Base-by-base conservation (phyloP, 2,888 invertebrate species). In the Spicauda simplicius region DNA sequence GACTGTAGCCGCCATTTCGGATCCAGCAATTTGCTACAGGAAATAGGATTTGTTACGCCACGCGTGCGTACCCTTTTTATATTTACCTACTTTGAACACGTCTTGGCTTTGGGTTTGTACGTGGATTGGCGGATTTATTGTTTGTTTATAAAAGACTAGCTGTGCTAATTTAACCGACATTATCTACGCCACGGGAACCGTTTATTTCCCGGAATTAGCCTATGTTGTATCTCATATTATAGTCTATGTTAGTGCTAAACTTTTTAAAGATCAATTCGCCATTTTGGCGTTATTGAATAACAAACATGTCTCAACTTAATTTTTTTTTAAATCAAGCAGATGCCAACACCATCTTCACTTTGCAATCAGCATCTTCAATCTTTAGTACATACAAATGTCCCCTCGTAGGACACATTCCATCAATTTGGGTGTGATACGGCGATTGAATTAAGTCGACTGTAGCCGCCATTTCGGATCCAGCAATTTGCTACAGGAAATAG, bases 371-470 rank as follows among this genome's bases (percentile, higher is more conserved):
- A 16, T 48, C 48, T 16, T 16, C 48, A 48, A 48, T 48, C 16
- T 60, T 7, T 58, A 25, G 20, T 59, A 30, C 11, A 16, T 59
- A 50, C 52, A 37, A 60, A 60, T 62, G n/a, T 33, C 12, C 37
- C 25, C n/a, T 41, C 37, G 53, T 54, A 54, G 52, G 53, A 54
- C 61, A 62, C 61, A 53, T 62, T 62, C n/a, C 61, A 54, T 54
- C 61, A 62, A 62, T 62, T 62, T 54, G 61, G 54, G 54, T 54
- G 61, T 62, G 62, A 62, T 62, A 61, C 61, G 52, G n/a, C 53
- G 62, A 62, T 62, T 62, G 62, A 62, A 62, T 62, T 62, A 62
- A 62, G 62, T 62, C 62, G 62, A 54, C 62, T 37, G 37, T 33
- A 48, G 37, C 18, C 62, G 62, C 62, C 62, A 62, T 62, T 37